phyloP scores from a whole-genome alignment of 2,888 invertebrate genomes.

The Cloeon dipterum region DNA sequence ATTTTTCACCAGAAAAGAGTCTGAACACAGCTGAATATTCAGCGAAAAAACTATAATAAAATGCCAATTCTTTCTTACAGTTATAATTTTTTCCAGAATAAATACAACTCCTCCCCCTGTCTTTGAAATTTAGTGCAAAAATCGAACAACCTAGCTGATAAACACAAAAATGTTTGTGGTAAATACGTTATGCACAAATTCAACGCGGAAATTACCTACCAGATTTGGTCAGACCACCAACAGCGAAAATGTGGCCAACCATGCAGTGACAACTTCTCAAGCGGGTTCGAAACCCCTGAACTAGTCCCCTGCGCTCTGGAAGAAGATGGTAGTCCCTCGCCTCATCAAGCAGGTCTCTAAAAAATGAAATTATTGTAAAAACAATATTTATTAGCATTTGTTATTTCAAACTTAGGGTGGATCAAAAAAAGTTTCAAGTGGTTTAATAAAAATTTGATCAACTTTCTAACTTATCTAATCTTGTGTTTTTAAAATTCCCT shows the following conservation, averaged over 20 bases:
- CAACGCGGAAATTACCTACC: slow-evolving; percentile 19
- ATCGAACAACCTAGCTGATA: too few relatives aligned
- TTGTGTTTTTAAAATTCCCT: too few relatives aligned
- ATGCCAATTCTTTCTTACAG: too few relatives aligned
- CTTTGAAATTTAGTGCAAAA: too few relatives aligned
- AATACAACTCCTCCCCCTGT: too few relatives aligned
- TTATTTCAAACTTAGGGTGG: background rate
- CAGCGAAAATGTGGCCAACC: slow-evolving; percentile 63
- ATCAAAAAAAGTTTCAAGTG: slow-evolving; percentile 4
- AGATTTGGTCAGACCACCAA: slow-evolving; percentile 63
- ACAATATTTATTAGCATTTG: too few relatives aligned
- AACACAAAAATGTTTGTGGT: background rate
- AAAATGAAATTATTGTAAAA: too few relatives aligned
- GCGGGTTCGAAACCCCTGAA: slow-evolving; percentile 52
- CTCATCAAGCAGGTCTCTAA: slow-evolving; percentile 60
- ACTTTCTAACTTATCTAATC: slow-evolving; percentile 1
- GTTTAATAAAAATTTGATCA: too few relatives aligned
- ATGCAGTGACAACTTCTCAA: slow-evolving; percentile 50
- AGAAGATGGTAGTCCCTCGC: slow-evolving; percentile 71
- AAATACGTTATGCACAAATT: background rate
- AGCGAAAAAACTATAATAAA: too few relatives aligned
- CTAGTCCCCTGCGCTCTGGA: slow-evolving; percentile 54
- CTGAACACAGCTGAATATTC: too few relatives aligned
- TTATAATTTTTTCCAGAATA: too few relatives aligned
- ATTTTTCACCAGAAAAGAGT: too few relatives aligned